These are phyloP conservation scores for Mycetomoellerius zeteki DNA, from an alignment of 1,140 invertebrate species.

Conservation along the genomic window DNA sequence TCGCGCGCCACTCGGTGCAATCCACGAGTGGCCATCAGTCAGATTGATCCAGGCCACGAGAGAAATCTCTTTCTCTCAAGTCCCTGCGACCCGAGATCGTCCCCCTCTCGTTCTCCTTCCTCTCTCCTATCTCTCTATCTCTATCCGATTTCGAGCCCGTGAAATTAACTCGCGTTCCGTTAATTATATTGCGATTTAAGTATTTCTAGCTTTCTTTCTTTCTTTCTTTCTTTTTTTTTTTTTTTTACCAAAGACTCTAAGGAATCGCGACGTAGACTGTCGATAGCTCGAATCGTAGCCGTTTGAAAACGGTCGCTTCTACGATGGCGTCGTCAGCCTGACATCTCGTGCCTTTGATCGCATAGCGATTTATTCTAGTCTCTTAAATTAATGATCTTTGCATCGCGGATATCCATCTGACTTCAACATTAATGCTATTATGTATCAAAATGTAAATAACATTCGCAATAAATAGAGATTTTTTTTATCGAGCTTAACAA, in stretches of 20 bases:
- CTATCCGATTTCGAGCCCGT: slow-evolving; percentile 23
- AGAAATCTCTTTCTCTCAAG: slow-evolving; percentile 59
- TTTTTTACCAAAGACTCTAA: slow-evolving; percentile 26
- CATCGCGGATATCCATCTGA: slow-evolving; percentile 27
- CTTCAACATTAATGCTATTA: not conserved
- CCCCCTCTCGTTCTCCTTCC: no score
- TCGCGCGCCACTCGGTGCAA: slow-evolving; percentile 25
- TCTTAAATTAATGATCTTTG: slow-evolving; percentile 25
- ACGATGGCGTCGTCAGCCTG: slow-evolving; percentile 27
- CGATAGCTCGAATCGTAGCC: slow-evolving; percentile 32
- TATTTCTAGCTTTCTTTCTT: not conserved
- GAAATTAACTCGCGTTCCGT: slow-evolving; percentile 40
- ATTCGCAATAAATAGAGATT: not conserved
- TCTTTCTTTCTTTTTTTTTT: no score
- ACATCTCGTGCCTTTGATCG: slow-evolving; percentile 12
- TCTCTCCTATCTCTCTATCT: not conserved
- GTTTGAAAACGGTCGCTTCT: slow-evolving; percentile 10
- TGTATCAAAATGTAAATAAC: not conserved
- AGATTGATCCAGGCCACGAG: slow-evolving; percentile 58
- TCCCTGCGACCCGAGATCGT: not conserved
- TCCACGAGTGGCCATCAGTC: slow-evolving; percentile 52
- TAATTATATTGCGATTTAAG: slow-evolving; percentile 39
- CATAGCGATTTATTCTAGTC: slow-evolving; percentile 26
- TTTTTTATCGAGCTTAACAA: not conserved
- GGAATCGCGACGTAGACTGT: slow-evolving; percentile 35